Conservation (phyloP, 2,797 vertebrate genomes). For the Chelonia mydas region DNA sequence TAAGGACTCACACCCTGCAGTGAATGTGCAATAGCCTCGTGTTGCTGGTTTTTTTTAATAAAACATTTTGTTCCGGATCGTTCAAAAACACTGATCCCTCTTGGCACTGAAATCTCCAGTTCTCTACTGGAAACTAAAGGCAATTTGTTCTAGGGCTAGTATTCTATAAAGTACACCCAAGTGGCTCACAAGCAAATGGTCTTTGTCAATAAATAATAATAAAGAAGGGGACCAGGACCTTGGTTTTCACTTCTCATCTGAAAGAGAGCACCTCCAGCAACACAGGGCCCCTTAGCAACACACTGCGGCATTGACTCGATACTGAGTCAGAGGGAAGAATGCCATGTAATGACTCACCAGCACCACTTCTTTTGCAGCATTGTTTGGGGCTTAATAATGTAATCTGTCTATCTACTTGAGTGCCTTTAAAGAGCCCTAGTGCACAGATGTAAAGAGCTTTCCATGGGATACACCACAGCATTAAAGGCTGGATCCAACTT, state of each 20-base stretch:
- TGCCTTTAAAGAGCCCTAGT: slow-evolving; percentile 64
- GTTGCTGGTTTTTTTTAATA: slow-evolving; percentile 20
- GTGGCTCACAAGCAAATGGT: background rate
- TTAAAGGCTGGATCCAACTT: slow-evolving; percentile 37
- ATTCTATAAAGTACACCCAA: slow-evolving; percentile 40
- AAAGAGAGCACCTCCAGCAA: slow-evolving; percentile 61
- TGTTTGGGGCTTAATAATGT: slow-evolving; percentile 75
- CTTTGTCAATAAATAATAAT: slow-evolving; percentile 13
- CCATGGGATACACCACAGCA: slow-evolving; percentile 57
- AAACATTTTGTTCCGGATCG: slow-evolving; percentile 65
- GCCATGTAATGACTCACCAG: slow-evolving; percentile 71
- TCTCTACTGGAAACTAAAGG: slow-evolving; percentile 33
- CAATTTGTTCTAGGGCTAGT: slow-evolving; percentile 43
- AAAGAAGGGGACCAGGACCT: background rate
- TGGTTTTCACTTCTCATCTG: background rate
- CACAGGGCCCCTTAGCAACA: slow-evolving; percentile 63
- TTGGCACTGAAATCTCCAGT: slow-evolving; percentile 60
- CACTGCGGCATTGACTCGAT: slow-evolving; percentile 59
- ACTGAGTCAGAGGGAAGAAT: slow-evolving; percentile 71
- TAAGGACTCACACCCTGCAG: slow-evolving; percentile 49
- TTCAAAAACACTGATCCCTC: slow-evolving; percentile 34
- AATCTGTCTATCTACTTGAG: slow-evolving; percentile 69
- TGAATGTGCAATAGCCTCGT: slow-evolving; percentile 52
- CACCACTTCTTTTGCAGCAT: slow-evolving; percentile 54
- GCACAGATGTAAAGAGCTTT: slow-evolving; percentile 70